These are phyloP conservation scores for Athripsodes cinereus DNA, from an alignment of 2,888 invertebrate genomes.

Conservation along the genomic window DNA sequence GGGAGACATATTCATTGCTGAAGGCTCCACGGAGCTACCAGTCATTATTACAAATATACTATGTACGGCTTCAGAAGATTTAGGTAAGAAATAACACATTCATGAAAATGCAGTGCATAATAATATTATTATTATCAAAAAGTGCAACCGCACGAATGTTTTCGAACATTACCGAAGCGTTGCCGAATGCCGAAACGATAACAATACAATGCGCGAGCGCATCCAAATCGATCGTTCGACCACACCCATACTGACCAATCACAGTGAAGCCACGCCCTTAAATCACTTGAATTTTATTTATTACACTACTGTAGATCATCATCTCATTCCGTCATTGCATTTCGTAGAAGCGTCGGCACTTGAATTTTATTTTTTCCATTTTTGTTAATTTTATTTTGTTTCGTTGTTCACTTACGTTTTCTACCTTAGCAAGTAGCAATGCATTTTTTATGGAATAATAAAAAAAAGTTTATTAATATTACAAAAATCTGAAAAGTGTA, in stretches of 20 bases:
- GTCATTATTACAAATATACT: no score
- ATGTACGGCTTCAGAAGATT: no score
- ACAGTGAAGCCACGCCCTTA: slow-evolving; percentile 10
- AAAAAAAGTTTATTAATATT: no score
- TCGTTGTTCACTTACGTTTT: neutral
- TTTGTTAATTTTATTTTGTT: neutral
- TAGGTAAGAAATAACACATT: no score
- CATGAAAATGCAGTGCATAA: no score
- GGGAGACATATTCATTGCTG: no score
- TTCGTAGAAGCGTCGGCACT: neutral
- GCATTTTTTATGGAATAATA: no score
- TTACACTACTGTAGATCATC: neutral
- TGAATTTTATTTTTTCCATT: neutral
- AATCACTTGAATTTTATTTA: neutral
- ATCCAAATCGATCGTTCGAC: slow-evolving; percentile 6
- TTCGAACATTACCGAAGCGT: neutral
- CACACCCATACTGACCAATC: slow-evolving; percentile 14
- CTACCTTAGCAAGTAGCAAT: no score
- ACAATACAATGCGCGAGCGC: slow-evolving; percentile 18
- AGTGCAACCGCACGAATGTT: no score
- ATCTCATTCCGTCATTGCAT: neutral
- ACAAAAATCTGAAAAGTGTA: no score
- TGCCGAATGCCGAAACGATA: neutral
- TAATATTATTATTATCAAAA: no score
- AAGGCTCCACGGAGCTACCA: no score